Evolutionary conservation across 2,113 vertebrate genomes (phyloP), one percentile per base, ranked within the genome.

Genomic region (Isichthys henryi): DNA sequence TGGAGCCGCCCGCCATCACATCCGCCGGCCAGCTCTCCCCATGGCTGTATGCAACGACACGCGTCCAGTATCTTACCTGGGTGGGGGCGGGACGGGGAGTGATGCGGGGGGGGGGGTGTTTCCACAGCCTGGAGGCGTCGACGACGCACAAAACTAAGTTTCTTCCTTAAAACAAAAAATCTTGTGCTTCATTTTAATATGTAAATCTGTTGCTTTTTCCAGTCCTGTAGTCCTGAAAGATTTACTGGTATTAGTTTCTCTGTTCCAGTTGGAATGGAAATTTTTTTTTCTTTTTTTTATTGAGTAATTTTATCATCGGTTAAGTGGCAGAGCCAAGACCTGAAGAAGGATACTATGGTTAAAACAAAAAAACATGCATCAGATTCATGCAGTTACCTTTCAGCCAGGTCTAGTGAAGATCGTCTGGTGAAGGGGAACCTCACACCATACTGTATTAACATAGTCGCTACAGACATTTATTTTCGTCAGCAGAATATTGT

Each of bases 301-400:
- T 85, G 21, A 46, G 45, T 70, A 17, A 88, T 49, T 88, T 48
- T 80, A 87, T 56, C 77, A 90, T 86, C 45, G 46, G 62, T 53
- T 90, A 89, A 93, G 91, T 92, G 93, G 90, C 92, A 90, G 91
- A 94, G 93, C 93, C 93, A 94, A 92, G 91, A 31, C 92, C 89
- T 85, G 91, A 92, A 23, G 15, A 88, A 88, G 17, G 53, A 91
- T 52, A 90, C 49, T 70, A 87, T 2, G 82, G 90, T 90, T 90
- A 83, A 89, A 27, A 74, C 91, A 92, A 66, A 74, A 62, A 62
- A 91, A 92, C 3, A 39, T 7, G 17, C 70, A 77, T 66, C 90
- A 91, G 91, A 90, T 88, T 62, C 43, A 91, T 88, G 86, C 89
- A 88, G 87, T 90, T 74, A 92, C 91, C 45, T 90, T 90, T 92